Percentiles rank a stretch among this genome's conserved stretches.
Conservation (phyloP, 2,113 vertebrate species). For the Oreochromis spilurus region DNA sequence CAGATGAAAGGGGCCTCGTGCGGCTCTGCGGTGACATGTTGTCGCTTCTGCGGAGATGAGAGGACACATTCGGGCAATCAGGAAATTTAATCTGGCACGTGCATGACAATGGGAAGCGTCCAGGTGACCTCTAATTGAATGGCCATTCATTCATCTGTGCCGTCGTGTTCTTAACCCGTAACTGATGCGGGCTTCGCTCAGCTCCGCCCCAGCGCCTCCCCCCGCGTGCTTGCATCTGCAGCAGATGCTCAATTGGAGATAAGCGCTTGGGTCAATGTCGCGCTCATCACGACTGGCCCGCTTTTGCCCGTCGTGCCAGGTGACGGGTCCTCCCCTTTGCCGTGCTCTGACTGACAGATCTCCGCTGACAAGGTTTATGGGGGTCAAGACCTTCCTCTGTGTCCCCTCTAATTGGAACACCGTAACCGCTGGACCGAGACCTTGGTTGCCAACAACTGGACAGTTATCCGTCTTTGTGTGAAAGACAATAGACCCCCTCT, state of each 20-base stretch:
- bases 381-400: conserved; percentile 61
- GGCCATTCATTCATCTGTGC: conserved; percentile 24
- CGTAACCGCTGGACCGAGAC: conserved; percentile 37
- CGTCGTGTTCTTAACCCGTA: conserved; percentile 29
- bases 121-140: conserved; percentile 59
- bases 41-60: background rate
- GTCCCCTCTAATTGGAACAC: conserved; percentile 61
- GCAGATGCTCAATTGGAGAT: conserved; percentile 70
- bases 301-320: conserved; percentile 45
- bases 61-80: conserved; percentile 28
- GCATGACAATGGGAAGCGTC: conserved; percentile 47
- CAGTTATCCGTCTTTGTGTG: conserved; percentile 16
- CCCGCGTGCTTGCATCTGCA: conserved; percentile 24
- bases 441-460: conserved; percentile 37
- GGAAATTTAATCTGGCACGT: conserved; percentile 44
- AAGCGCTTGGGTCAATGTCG: conserved; percentile 61
- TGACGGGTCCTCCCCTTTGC: conserved; percentile 44
- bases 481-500: conserved; percentile 31
- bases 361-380: conserved; percentile 62
- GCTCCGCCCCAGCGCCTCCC: background rate
- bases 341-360: conserved; percentile 59
- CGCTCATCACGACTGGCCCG: conserved; percentile 34
- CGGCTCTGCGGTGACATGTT: background rate
- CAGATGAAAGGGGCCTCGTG: background rate
- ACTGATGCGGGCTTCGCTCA: conserved; percentile 32